These are phyloP conservation scores for Drosophila subobscura DNA, from an alignment of 1,140 invertebrate species.

Conservation along the genomic window DNA sequence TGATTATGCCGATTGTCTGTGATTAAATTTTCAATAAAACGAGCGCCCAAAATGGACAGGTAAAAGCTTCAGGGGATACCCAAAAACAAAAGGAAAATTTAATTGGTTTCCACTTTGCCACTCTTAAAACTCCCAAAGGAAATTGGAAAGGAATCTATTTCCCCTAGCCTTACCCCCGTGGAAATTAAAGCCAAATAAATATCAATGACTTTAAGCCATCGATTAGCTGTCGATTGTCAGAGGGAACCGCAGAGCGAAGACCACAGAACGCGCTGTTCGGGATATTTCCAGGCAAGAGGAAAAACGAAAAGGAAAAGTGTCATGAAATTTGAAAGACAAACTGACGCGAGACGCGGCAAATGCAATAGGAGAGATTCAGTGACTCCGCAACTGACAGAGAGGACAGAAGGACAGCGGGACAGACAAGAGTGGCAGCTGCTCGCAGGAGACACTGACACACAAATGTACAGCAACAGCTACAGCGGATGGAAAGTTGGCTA, in stretches of 20 bases:
- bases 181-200: constrained; percentile 19
- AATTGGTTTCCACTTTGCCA: constrained; percentile 15
- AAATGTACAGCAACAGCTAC: constrained; percentile 60
- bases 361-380: constrained; percentile 43
- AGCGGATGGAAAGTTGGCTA: constrained; percentile 67
- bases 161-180: not conserved
- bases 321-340: constrained; percentile 68
- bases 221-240: constrained; percentile 21
- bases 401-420: not conserved
- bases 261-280: not conserved
- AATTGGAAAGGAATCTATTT: constrained; percentile 28
- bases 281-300: constrained; percentile 13
- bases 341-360: constrained; percentile 59
- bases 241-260: constrained; percentile 25
- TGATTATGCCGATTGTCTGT: constrained; percentile 79
- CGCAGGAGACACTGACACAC: constrained; percentile 54
- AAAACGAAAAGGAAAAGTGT: constrained; percentile 53
- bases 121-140: constrained; percentile 1
- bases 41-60: constrained; percentile 43
- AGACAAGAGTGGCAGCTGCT: constrained; percentile 51
- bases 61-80: constrained; percentile 41
- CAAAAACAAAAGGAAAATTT: constrained; percentile 37
- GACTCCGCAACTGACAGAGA: not conserved
- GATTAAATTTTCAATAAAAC: constrained; percentile 81
- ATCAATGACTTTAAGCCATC: constrained; percentile 48